Conservation (phyloP, 1,140 invertebrate species). For the Camponotus vicinus region DNA sequence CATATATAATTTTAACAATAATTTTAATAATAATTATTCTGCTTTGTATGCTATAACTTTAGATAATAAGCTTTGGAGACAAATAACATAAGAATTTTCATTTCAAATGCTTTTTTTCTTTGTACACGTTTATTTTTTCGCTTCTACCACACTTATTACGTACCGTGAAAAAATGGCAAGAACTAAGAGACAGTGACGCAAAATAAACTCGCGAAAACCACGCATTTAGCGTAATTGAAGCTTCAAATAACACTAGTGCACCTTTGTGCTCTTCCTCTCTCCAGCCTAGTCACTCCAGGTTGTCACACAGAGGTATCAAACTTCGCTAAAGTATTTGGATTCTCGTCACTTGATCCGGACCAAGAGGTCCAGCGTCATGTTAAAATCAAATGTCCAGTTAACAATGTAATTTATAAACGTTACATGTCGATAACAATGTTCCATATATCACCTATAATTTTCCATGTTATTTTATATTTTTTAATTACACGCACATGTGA, state of each 20-base stretch:
- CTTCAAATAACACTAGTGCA: conserved; percentile 41
- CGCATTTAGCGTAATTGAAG: conserved; percentile 41
- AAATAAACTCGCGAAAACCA: conserved; percentile 16
- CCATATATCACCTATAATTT: not conserved
- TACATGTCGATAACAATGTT: not conserved
- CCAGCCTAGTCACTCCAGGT: not conserved
- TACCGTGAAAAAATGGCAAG: not conserved
- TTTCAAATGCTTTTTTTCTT: not conserved
- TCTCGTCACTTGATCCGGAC: conserved; percentile 17
- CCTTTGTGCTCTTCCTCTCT: conserved; percentile 15
- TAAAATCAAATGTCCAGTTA: conserved; percentile 39
- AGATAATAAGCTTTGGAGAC: not conserved
- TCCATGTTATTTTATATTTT: not conserved
- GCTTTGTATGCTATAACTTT: not conserved
- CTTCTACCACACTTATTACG: not conserved
- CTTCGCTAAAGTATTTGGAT: conserved; percentile 33
- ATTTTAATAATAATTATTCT: not conserved
- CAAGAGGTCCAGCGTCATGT: not conserved
- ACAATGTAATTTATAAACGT: conserved; percentile 15
- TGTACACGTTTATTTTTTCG: conserved; percentile 16
- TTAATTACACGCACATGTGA: not conserved
- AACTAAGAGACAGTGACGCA: not conserved
- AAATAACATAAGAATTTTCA: not conserved
- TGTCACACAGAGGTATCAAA: conserved; percentile 37
- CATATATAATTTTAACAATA: not conserved